Evolutionary conservation across 2,888 invertebrate genomes (phyloP), one percentile per base, ranked within the genome.

Genomic region (Parthenolecanium corni): DNA sequence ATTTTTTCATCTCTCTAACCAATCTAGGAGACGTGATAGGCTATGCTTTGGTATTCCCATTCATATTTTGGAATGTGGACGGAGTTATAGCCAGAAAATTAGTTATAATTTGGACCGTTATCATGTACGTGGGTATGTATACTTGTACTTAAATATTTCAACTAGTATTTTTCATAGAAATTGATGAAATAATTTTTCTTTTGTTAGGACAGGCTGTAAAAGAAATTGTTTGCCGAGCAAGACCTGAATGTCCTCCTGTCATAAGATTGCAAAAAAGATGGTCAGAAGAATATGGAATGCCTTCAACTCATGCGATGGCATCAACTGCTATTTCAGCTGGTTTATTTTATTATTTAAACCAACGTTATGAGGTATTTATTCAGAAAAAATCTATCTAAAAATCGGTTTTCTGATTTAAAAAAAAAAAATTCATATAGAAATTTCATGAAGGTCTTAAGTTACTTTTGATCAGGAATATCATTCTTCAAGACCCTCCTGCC

Each of bases 11-110:
- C 18, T 79, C 92, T 71, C 92, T 91, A 18, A 90, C 92, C 0
- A 85, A 85, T 66, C 75, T 94, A 31, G 93, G 93, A 0, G 91
- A 93, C 75, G 93, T 93, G 76, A 78, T 86, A 66, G 94, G 94
- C 74, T 94, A 93, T 74, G 83, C 86, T 1, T 79, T 83, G n/a
- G 91, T 92, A 71, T 91, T 92, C 71, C 90, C 93, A 1, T 90
- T 90, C 74, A 89, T 90, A 85, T 87, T 91, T 72, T 94, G 93
- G 93, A 94, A 93, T 74, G 80, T 93, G 64, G 93, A 93, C 75
- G 86, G 87, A 20, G 85, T 85, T 25, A 86, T 92, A 2, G 88
- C 89, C 14, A 77, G 93, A 68, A 78, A 89, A 73, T 83, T 92
- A 18, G 82, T 89, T 12, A 76, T 88, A 11, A 83, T 89, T 20